phyloP scores from a whole-genome alignment of 2,113 vertebrate genomes.

The Turnix velox region DNA sequence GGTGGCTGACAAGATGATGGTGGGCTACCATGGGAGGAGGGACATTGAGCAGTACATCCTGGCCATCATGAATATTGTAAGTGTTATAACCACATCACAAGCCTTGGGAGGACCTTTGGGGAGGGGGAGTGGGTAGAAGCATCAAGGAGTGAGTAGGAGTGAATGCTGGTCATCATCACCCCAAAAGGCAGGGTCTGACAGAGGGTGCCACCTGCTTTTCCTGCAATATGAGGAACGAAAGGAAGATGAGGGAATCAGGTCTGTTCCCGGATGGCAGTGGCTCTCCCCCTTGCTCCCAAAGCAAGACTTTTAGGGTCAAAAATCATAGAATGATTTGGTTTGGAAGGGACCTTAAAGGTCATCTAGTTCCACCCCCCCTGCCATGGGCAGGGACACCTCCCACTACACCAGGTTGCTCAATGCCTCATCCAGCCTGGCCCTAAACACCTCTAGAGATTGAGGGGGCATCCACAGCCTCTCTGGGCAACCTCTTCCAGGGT shows the following conservation, averaged over 20 bases:
- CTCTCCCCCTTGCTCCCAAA: neutral
- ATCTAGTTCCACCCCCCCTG: too few relatives aligned
- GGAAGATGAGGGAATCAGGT: rapidly evolving
- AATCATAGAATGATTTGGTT: too few relatives aligned
- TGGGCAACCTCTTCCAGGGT: too few relatives aligned
- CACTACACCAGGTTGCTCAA: too few relatives aligned
- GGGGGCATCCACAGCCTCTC: too few relatives aligned
- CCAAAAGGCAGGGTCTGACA: rapidly evolving
- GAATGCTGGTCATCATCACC: rapidly evolving
- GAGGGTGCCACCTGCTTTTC: neutral
- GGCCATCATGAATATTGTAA: constrained; percentile 99
- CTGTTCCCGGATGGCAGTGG: too few relatives aligned
- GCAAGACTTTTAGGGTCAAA: neutral
- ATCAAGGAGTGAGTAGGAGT: neutral
- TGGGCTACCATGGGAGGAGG: constrained; percentile 93
- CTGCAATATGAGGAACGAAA: neutral
- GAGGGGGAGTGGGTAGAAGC: too few relatives aligned
- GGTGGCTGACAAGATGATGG: constrained; percentile 99
- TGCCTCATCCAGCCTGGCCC: too few relatives aligned
- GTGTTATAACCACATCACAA: constrained; percentile 71
- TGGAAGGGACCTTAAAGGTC: too few relatives aligned
- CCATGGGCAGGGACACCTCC: too few relatives aligned
- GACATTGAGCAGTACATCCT: constrained; percentile 98
- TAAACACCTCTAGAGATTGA: too few relatives aligned
- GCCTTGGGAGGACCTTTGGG: rapidly evolving